Conservation (phyloP, 92 coral and sea anemone genomes). For the Virgularia gustaviana region DNA sequence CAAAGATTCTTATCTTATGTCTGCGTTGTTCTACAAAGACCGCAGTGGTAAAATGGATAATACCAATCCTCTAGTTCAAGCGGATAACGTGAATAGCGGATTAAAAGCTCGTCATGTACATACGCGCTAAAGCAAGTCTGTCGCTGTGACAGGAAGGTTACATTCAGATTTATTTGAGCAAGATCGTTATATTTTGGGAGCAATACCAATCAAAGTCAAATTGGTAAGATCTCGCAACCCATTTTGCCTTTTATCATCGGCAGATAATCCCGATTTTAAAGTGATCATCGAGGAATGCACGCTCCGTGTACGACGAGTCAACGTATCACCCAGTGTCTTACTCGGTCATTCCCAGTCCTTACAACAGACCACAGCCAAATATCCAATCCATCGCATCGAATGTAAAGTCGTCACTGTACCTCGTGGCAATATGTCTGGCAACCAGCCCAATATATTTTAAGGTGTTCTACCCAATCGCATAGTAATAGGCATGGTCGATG, state of each 20-base stretch:
- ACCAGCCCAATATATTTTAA: slow-evolving; percentile 53
- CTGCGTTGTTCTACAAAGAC: slow-evolving; percentile 14
- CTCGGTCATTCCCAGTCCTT: slow-evolving; percentile 51
- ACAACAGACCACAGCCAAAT: slow-evolving; percentile 59
- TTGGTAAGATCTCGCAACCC: slow-evolving; percentile 55
- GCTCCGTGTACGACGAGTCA: slow-evolving; percentile 57
- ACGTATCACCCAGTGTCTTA: slow-evolving; percentile 49
- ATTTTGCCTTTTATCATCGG: slow-evolving; percentile 58
- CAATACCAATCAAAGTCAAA: slow-evolving; percentile 50
- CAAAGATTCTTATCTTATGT: slow-evolving; percentile 9
- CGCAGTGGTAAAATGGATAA: not conserved
- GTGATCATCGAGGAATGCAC: slow-evolving; percentile 57
- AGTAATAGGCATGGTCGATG: slow-evolving; percentile 54
- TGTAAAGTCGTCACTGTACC: slow-evolving; percentile 50
- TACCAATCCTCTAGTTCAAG: not conserved
- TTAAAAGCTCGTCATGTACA: slow-evolving; percentile 25
- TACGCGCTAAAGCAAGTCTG: not conserved
- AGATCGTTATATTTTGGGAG: slow-evolving; percentile 14
- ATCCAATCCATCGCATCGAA: slow-evolving; percentile 57
- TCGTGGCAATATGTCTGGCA: slow-evolving; percentile 44
- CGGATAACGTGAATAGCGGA: not conserved
- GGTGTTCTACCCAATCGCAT: slow-evolving; percentile 57
- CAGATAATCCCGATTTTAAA: slow-evolving; percentile 44
- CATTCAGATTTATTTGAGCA: slow-evolving; percentile 18
- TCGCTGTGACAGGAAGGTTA: slow-evolving; percentile 16